These are phyloP conservation scores for Tinamus guttatus DNA, from an alignment of 2,113 vertebrate genomes.

Conservation along the genomic window DNA sequence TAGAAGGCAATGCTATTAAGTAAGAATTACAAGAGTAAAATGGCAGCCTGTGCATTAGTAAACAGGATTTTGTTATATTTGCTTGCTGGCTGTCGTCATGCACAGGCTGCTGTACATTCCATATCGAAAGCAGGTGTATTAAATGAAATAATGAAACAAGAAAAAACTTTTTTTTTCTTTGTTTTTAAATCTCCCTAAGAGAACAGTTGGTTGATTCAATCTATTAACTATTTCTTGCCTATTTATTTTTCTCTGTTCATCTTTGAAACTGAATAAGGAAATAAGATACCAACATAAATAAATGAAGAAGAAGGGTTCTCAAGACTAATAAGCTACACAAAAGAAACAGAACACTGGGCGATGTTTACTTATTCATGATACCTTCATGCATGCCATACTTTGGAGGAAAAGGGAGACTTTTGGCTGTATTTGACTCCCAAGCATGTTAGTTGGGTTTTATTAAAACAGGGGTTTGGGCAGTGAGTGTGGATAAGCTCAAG, in stretches of 20 bases:
- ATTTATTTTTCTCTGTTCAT: constrained; percentile 62
- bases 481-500: neutral
- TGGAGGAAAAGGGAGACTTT: constrained; percentile 34
- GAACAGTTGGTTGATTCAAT: constrained; percentile 1
- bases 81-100: neutral
- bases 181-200: neutral
- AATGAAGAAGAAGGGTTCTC: constrained; percentile 77
- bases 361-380: constrained; percentile 80
- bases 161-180: neutral
- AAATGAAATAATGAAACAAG: neutral
- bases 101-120: neutral
- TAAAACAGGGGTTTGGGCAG: neutral
- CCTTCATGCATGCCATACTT: constrained; percentile 64
- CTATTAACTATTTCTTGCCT: constrained; percentile 22
- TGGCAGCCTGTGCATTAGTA: neutral
- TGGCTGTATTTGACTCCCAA: constrained; percentile 23
- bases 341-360: constrained; percentile 77
- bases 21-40: neutral
- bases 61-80: neutral
- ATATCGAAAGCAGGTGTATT: neutral
- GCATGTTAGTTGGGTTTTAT: neutral
- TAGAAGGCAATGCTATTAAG: neutral
- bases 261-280: constrained; percentile 79
- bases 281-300: constrained; percentile 82
- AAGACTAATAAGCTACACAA: constrained; percentile 73